Evolutionary conservation across 1,140 invertebrate genomes (phyloP), one percentile per base, ranked within the genome.

Genomic region (Trigoniulus corallinus): DNA sequence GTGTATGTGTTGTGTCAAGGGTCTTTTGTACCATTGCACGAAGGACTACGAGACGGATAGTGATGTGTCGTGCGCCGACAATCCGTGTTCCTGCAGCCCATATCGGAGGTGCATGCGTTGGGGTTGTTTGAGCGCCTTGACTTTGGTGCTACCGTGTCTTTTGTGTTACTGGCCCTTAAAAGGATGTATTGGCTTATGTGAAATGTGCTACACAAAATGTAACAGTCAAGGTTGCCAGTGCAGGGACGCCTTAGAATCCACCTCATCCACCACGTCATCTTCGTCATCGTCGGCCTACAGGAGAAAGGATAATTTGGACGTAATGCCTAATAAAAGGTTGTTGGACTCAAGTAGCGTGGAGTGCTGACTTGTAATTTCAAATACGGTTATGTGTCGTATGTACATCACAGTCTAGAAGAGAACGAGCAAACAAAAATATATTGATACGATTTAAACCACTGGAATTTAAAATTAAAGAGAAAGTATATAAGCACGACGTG

Each of bases 1-100:
- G 52, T 94, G 89, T 64, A 75, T 94, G 68, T 94, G 88, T 70
- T 92, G 87, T 67, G 87, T 88, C 56, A 89, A 92, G 64, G 86
- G 81, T 40, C 64, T 88, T 26, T 89, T 92, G 66, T 95, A 94
- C 68, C 89, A 94, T 64, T 92, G 86, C 67, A 78, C 79, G 53
- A 78, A 81, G 61, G 76, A 77, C 59, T 74, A 74, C 54, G 81
- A 83, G 58, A 75, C 75, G 53, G 79, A 81, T 53, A 72, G 72
- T 42, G 67, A 67, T 15, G 74, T 73, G 47, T 69, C 72, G 51
- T 84, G 80, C 62, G 82, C 82, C 55, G 84, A 88, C 66, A 79
- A 88, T 67, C 87, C 86, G 2, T 89, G 86, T 66, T 84, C 83
- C 46, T 89, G 84, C 67, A 76, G 75, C 26, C 79, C 82, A 0